Evolutionary conservation across 2,888 invertebrate species (phyloP).

Genomic region (Agrochola litura): DNA sequence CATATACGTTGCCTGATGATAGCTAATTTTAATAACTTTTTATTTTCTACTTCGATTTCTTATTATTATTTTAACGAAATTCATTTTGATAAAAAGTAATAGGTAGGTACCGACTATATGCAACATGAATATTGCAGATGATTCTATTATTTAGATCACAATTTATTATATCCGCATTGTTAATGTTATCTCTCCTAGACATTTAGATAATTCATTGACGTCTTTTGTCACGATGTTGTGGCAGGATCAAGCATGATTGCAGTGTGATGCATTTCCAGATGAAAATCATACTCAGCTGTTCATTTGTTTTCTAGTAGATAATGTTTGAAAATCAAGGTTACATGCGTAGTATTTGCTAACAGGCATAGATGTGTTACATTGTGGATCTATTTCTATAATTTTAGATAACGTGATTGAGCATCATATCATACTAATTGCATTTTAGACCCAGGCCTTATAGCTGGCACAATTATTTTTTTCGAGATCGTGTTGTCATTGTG

Average conservation of each 20-base stretch:
- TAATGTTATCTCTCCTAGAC: slow-evolving; percentile 50
- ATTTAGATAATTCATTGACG: slow-evolving; percentile 57
- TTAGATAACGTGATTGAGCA: background rate
- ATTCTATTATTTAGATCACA: background rate
- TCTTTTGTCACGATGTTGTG: slow-evolving; percentile 72
- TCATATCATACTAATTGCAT: too few species aligned
- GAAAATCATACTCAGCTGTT: slow-evolving; percentile 9
- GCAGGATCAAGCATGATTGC: slow-evolving; percentile 71
- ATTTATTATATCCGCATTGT: slow-evolving; percentile 29
- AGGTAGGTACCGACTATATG: background rate
- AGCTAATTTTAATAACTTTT: background rate
- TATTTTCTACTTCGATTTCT: background rate
- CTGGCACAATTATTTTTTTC: background rate
- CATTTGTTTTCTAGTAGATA: slow-evolving; percentile 23
- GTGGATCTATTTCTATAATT: background rate
- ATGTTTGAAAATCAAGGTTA: slow-evolving; percentile 8
- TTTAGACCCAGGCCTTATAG: background rate
- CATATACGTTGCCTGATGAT: background rate
- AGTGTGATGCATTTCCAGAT: slow-evolving; percentile 19
- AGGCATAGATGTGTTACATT: background rate
- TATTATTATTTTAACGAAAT: background rate
- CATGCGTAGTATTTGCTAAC: slow-evolving; percentile 13
- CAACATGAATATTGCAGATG: background rate
- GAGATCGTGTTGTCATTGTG: background rate
- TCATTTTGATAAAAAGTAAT: background rate